phyloP scores from a whole-genome alignment of 2,888 invertebrate genomes.

The Lamellibrachia satsuma region DNA sequence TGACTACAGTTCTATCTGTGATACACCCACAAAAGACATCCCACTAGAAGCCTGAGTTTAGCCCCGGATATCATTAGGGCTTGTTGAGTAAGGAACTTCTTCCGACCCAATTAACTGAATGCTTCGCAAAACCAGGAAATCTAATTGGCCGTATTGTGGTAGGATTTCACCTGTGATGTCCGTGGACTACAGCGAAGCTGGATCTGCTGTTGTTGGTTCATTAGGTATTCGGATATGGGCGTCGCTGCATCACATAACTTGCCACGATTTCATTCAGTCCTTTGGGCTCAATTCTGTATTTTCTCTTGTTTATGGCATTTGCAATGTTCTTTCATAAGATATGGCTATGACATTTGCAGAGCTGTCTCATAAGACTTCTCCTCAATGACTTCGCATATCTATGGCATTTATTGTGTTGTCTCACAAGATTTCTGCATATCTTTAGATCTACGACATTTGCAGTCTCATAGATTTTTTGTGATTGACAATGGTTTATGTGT shows the following conservation, averaged over 20 bases:
- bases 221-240: background rate
- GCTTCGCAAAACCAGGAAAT: background rate
- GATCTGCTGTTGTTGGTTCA: background rate
- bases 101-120: slow-evolving; percentile 3
- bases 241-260: background rate
- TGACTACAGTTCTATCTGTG: slow-evolving; percentile 9
- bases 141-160: background rate
- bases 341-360: background rate
- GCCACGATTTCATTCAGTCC: background rate
- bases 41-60: background rate
- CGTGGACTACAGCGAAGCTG: background rate
- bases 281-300: background rate
- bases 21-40: background rate
- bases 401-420: background rate
- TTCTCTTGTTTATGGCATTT: background rate
- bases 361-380: background rate
- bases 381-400: background rate
- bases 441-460: background rate
- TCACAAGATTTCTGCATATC: background rate
- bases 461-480: background rate
- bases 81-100: background rate
- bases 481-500: background rate
- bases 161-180: background rate
- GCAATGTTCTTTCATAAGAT: background rate
- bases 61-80: slow-evolving; percentile 17